Evolutionary conservation across 2,113 vertebrate species (phyloP).

Genomic region (Prinia subflava): DNA sequence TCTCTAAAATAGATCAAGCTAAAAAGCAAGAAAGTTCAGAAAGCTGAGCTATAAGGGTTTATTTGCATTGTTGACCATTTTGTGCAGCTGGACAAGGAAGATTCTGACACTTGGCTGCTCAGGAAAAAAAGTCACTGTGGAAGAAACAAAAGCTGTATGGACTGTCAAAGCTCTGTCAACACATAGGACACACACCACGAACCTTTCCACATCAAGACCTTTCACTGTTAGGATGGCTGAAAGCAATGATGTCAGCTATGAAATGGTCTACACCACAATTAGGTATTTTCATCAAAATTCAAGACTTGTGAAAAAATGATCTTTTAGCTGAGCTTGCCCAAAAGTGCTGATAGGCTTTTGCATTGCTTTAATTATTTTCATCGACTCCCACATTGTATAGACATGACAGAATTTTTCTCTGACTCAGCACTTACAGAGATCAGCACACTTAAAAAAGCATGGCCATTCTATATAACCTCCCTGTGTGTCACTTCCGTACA

Average conservation of each 20-base stretch:
- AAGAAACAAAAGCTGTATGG: neutral
- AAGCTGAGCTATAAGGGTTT: neutral
- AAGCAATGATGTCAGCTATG: neutral
- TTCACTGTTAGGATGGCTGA: neutral
- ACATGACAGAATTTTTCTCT: neutral
- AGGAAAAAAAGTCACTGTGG: neutral
- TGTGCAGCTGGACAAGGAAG: neutral
- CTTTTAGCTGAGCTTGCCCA: neutral
- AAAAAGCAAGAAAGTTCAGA: neutral
- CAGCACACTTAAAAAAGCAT: neutral
- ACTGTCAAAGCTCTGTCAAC: neutral
- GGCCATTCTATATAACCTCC: neutral
- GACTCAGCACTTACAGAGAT: neutral
- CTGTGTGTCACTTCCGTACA: neutral
- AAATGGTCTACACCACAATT: neutral
- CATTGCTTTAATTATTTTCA: slow-evolving; percentile 19
- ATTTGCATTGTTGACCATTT: neutral
- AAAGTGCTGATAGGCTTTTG: neutral
- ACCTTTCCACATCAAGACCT: neutral
- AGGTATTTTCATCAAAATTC: slow-evolving; percentile 26
- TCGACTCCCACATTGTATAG: neutral
- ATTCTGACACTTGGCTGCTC: neutral
- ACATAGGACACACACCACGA: neutral
- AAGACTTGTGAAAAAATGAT: neutral
- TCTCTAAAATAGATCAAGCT: neutral